phyloP scores from a whole-genome alignment of 2,113 vertebrate species.

The Noturus placidus region DNA sequence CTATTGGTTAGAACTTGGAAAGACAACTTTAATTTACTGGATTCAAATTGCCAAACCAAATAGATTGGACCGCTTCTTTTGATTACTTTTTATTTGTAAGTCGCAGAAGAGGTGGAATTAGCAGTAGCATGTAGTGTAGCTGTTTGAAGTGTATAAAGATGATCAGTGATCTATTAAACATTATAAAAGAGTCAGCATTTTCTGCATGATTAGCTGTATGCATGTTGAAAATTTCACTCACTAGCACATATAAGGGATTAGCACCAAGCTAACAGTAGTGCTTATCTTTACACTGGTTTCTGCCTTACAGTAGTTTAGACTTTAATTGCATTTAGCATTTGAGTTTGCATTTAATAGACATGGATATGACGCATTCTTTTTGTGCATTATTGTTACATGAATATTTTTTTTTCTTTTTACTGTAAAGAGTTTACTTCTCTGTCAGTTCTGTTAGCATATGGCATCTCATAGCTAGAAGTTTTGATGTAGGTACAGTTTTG shows the following conservation, averaged over 20 bases:
- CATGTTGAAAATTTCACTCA: background rate
- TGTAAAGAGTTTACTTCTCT: background rate
- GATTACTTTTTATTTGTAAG: background rate
- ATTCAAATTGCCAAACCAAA: background rate
- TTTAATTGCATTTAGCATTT: background rate
- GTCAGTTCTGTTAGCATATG: background rate
- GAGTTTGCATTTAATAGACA: background rate
- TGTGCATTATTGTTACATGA: background rate
- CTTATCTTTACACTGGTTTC: background rate
- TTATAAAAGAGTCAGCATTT: background rate
- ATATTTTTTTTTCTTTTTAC: background rate
- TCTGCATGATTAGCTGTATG: background rate
- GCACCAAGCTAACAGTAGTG: background rate
- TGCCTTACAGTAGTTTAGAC: background rate
- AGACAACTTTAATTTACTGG: background rate
- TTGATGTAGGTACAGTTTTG: background rate
- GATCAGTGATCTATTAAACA: background rate
- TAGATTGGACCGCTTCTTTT: background rate
- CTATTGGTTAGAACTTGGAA: background rate
- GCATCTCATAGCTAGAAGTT: background rate
- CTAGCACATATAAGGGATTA: background rate
- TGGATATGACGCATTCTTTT: background rate
- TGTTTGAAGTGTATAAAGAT: background rate
- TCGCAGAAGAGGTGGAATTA: too few relatives aligned
- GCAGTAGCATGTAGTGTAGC: background rate